Conservation (phyloP, 2,888 invertebrate genomes). For the Agrotis segetum region DNA sequence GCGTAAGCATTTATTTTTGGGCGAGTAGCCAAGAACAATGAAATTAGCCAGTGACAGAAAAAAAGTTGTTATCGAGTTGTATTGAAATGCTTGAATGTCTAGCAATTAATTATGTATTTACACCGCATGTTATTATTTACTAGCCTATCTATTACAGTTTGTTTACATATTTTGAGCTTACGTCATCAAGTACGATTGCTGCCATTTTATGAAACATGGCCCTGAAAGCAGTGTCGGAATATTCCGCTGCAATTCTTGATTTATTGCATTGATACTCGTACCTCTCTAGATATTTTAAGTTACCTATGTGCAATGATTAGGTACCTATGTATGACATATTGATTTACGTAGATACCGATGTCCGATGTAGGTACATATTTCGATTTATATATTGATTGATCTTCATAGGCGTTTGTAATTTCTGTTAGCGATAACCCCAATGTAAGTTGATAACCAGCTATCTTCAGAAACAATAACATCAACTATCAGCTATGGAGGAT, state of each 20-base stretch:
- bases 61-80: slow-evolving; percentile 29
- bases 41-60: slow-evolving; percentile 56
- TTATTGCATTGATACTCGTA: slow-evolving; percentile 43
- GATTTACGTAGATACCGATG: not conserved
- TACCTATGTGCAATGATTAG: slow-evolving; percentile 12
- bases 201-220: slow-evolving; percentile 42
- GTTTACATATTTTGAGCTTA: slow-evolving; percentile 45
- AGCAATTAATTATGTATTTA: slow-evolving; percentile 8
- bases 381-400: slow-evolving; percentile 26
- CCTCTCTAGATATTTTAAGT: slow-evolving; percentile 16
- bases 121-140: slow-evolving; percentile 32
- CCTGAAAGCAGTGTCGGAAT: slow-evolving; percentile 47
- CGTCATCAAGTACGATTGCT: slow-evolving; percentile 33
- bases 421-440: slow-evolving; percentile 26
- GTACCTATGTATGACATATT: not conserved
- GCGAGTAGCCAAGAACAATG: slow-evolving; percentile 72
- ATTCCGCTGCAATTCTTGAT: slow-evolving; percentile 41
- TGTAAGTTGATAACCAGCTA: not conserved
- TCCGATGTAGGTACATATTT: slow-evolving; percentile 4
- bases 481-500: not conserved
- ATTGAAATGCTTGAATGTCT: slow-evolving; percentile 8
- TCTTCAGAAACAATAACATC: slow-evolving; percentile 1
- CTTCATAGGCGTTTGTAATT: slow-evolving; percentile 8
- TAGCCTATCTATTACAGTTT: slow-evolving; percentile 13
- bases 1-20: slow-evolving; percentile 73